Percentiles rank a stretch among this genome's conserved stretches.
Evolutionary conservation across 2,797 vertebrate species (phyloP).

Genomic region (Sparus aurata): DNA sequence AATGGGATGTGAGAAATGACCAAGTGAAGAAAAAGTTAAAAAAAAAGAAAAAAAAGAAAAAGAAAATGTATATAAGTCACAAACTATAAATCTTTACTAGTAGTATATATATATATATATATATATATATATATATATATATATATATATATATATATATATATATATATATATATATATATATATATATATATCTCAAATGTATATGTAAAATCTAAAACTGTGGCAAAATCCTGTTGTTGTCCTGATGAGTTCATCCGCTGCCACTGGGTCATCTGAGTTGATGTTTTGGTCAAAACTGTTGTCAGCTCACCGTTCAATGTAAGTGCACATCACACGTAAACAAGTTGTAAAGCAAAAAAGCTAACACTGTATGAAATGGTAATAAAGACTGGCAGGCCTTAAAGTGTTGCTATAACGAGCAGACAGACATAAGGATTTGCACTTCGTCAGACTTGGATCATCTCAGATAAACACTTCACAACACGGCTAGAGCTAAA

Average conservation of each 20-base stretch:
- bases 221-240: neutral
- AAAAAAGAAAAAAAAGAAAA: neutral
- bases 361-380: neutral
- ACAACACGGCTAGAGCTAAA: constrained; percentile 1
- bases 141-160: no score
- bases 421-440: constrained; percentile 25
- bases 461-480: constrained; percentile 18
- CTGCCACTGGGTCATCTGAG: constrained; percentile 18
- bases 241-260: constrained; percentile 5
- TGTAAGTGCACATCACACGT: neutral
- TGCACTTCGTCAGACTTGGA: constrained; percentile 10
- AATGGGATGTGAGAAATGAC: no score
- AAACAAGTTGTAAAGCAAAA: constrained; percentile 10
- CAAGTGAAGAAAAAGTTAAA: no score
- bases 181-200: no score
- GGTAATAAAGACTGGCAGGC: constrained; percentile 13
- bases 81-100: no score
- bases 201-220: neutral
- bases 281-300: constrained; percentile 8
- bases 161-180: no score
- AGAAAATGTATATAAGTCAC: neutral
- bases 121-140: no score
- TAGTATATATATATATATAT: neutral
- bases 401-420: constrained; percentile 27
- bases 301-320: constrained; percentile 1